Conservation (phyloP, 2,888 invertebrate genomes). For the Chymomyza procnemis region DNA sequence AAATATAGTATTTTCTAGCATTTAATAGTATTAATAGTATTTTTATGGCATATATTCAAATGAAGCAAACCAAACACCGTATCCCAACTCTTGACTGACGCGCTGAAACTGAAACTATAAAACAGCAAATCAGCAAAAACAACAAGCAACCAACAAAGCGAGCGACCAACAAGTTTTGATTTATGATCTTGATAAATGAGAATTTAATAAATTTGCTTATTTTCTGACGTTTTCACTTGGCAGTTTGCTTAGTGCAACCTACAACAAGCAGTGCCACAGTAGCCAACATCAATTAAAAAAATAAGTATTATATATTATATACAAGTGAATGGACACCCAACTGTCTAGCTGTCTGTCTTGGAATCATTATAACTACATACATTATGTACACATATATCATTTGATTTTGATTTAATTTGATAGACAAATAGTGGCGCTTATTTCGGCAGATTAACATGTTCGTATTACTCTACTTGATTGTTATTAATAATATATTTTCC, state of each 20-base stretch:
- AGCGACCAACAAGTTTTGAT: constrained; percentile 40
- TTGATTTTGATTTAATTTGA: constrained; percentile 18
- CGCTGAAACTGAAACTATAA: constrained; percentile 9
- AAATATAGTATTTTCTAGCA: constrained; percentile 23
- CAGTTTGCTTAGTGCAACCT: constrained; percentile 13
- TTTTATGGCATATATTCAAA: constrained; percentile 9
- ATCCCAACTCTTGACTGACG: constrained; percentile 41
- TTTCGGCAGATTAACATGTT: constrained; percentile 58
- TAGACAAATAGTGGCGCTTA: constrained; percentile 68
- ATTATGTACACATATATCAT: too few relatives aligned
- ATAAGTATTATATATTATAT: too few relatives aligned
- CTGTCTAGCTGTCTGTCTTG: neutral
- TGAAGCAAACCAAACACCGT: constrained; percentile 18
- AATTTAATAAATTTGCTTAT: constrained; percentile 68
- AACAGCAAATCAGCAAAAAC: too few relatives aligned
- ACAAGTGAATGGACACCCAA: constrained; percentile 5
- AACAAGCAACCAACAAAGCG: too few relatives aligned
- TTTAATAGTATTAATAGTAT: neutral
- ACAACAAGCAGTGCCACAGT: constrained; percentile 15
- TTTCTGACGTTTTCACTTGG: constrained; percentile 27
- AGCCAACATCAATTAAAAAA: constrained; percentile 53
- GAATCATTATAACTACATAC: neutral
- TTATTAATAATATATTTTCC: too few relatives aligned
- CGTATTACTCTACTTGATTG: constrained; percentile 32
- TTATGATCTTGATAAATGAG: constrained; percentile 72